Conservation (phyloP, 2,113 vertebrate species). For the Dromiciops gliroides region DNA sequence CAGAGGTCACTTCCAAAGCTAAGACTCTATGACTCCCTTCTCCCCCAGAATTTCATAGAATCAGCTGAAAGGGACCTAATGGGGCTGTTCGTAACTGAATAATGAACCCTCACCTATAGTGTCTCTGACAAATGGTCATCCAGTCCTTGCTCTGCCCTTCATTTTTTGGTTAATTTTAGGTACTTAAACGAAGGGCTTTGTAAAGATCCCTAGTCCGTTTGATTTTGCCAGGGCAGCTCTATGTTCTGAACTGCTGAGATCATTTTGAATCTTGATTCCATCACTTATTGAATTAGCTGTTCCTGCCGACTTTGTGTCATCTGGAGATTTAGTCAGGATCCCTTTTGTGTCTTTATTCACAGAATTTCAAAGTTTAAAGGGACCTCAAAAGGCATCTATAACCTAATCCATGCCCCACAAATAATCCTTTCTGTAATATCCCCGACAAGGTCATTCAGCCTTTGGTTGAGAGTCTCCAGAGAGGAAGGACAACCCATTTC, state of each 20-base stretch:
- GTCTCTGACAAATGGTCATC: neutral
- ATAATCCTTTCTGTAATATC: neutral
- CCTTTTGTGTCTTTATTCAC: neutral
- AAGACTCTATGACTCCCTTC: neutral
- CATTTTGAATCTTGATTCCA: neutral
- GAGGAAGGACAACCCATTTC: neutral
- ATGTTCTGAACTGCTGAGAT: neutral
- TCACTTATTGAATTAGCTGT: neutral
- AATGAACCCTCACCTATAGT: neutral
- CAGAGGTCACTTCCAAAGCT: neutral
- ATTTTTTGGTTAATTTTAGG: neutral
- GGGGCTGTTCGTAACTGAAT: neutral
- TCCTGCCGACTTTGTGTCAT: neutral
- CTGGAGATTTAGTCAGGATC: neutral
- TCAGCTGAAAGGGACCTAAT: neutral
- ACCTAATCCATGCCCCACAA: neutral
- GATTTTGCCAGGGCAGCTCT: neutral
- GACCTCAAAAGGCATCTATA: neutral
- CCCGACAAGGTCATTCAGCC: neutral
- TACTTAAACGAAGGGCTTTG: neutral
- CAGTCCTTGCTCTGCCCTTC: neutral
- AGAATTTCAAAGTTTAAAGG: neutral
- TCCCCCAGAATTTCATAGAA: neutral
- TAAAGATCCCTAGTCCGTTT: neutral
- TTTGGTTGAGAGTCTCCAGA: neutral